A percentile compares a stretch with the other conserved stretches of the same genome.
Conservation (phyloP, 2,888 invertebrate genomes). For the Cephus rjabovi region DNA sequence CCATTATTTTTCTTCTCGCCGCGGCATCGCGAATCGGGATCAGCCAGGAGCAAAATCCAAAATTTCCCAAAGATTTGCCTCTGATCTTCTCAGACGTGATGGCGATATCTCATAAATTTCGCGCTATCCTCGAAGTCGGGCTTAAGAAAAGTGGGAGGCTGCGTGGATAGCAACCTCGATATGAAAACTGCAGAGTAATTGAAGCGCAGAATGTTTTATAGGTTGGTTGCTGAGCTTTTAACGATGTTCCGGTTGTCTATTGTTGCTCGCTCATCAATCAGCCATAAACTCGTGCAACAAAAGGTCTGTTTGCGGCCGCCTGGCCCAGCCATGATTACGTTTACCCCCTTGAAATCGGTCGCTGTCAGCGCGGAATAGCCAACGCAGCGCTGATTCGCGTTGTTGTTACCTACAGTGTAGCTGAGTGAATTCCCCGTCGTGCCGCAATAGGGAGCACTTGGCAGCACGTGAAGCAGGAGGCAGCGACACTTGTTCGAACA, state of each 20-base stretch:
- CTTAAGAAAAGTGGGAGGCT: not conserved
- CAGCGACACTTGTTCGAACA: not conserved
- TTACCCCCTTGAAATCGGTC: conserved; percentile 11
- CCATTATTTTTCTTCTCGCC: not conserved
- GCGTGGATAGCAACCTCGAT: not conserved
- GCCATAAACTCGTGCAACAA: conserved; percentile 27
- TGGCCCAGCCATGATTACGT: conserved; percentile 21
- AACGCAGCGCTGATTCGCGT: not conserved
- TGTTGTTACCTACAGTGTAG: not conserved
- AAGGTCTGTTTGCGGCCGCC: conserved; percentile 17
- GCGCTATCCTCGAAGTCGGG: not conserved
- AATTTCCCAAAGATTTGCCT: not conserved
- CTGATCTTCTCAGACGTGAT: not conserved
- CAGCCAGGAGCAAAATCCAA: not conserved
- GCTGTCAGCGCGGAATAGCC: not conserved
- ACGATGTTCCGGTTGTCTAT: conserved; percentile 25
- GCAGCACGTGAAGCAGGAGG: not conserved
- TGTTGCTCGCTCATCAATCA: conserved; percentile 29
- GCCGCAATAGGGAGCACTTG: not conserved
- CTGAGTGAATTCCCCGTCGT: not conserved
- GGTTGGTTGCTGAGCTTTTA: conserved; percentile 22
- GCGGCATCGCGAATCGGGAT: not conserved
- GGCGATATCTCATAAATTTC: not conserved
- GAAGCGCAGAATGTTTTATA: conserved; percentile 20
- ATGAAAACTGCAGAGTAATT: conserved; percentile 14